phyloP scores from a whole-genome alignment of 2,113 vertebrate genomes.

The Lepisosteus osseus region DNA sequence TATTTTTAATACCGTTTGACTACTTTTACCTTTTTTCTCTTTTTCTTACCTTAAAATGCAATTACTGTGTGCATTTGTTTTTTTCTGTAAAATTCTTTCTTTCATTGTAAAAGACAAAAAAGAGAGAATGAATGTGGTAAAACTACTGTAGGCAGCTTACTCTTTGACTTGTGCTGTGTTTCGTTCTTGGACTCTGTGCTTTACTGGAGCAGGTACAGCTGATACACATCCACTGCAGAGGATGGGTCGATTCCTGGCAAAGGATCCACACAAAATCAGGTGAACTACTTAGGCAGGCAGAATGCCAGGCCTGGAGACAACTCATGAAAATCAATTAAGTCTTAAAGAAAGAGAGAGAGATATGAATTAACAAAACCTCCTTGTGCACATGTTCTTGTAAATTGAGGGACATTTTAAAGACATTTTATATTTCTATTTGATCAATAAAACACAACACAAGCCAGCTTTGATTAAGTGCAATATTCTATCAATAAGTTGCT shows the following conservation, averaged over 20 bases:
- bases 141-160: neutral
- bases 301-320: slow-evolving; percentile 78
- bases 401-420: slow-evolving; percentile 3
- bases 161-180: neutral
- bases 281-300: slow-evolving; percentile 82
- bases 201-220: slow-evolving; percentile 66
- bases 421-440: neutral
- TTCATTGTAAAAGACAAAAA: too few relatives aligned
- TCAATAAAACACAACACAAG: neutral
- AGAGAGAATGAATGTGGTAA: too few relatives aligned
- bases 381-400: neutral
- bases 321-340: slow-evolving; percentile 83
- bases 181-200: neutral
- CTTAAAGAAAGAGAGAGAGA: slow-evolving; percentile 74
- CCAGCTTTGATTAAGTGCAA: slow-evolving; percentile 1
- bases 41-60: too few relatives aligned
- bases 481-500: neutral
- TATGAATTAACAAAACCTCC: slow-evolving; percentile 69
- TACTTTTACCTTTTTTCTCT: too few relatives aligned
- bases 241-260: slow-evolving; percentile 69
- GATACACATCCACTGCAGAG: slow-evolving; percentile 59
- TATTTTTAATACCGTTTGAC: too few relatives aligned
- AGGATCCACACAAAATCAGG: slow-evolving; percentile 72
- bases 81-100: too few relatives aligned
- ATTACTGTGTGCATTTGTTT: too few relatives aligned